Evolutionary conservation across 2,888 invertebrate species (phyloP), one percentile per base, ranked within the genome.

Genomic region (Aphodius granarius): DNA sequence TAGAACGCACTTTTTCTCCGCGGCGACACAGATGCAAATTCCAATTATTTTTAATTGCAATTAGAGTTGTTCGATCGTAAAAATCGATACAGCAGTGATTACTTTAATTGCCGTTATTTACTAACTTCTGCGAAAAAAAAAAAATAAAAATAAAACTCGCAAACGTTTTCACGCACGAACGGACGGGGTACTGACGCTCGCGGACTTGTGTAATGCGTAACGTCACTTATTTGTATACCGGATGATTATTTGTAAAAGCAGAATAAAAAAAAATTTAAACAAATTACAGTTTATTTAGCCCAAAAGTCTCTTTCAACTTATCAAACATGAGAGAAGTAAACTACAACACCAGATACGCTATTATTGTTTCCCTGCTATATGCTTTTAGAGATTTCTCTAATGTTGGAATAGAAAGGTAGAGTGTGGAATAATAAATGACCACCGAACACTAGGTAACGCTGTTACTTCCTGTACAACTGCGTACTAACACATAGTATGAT

Each of bases 41-140:
- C 22, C 21, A 20, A 68, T 21, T 68, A 21, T 21, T 21, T 21
- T 19, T 68, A 68, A 68, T 68, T 68, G 68, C 68, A 20, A 68
- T 68, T 68, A 21, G 20, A 22, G n/a, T 68, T 22, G 68, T 68
- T 68, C n/a, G 68, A 18, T 68, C 20, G 20, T 68, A 68, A 68
- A 68, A 66, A 68, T 21, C 20, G 68, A 68, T 68, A 43, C 43
- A 21, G 68, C 68, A 18, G 68, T 68, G 68, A 68, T 68, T 68
- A n/a, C 20, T 68, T 68, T 68, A 68, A 68, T 68, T 68, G 68
- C 20, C 22, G 43, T 43, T 43, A 43, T 43, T 43, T 43, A 43
- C 43, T 43, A 43, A 43, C 43, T 43, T 43, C 43, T 6, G 43
- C 43, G 43, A 43, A 43, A 43, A 43, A 43, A 43, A 43, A 43